Evolutionary conservation across 2,113 vertebrate genomes (phyloP).

Genomic region (Rynchops niger): DNA sequence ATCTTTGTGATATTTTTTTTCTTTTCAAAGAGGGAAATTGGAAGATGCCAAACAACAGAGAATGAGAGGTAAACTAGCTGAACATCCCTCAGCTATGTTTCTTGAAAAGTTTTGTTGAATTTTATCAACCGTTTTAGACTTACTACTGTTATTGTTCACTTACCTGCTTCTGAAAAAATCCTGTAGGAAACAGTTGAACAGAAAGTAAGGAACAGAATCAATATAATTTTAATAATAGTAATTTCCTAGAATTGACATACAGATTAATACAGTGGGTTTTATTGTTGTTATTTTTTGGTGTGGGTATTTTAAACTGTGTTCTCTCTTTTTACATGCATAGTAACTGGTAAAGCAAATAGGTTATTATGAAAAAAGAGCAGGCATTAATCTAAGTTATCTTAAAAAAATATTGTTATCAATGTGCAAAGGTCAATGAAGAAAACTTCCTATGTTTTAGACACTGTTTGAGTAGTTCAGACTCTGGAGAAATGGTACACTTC

Average conservation of each 20-base stretch:
- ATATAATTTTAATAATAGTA: not conserved
- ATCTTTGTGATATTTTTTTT: not conserved
- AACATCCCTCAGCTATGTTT: not conserved
- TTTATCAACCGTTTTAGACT: not conserved
- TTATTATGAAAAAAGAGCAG: not conserved
- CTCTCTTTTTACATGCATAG: not conserved
- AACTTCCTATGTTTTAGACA: not conserved
- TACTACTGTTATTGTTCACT: not conserved
- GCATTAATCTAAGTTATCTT: not conserved
- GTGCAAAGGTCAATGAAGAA: not conserved
- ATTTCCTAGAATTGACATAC: not conserved
- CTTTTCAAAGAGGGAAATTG: not conserved
- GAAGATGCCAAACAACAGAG: not conserved
- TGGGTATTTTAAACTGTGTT: not conserved
- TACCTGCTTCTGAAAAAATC: not conserved
- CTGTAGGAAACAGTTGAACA: fast-evolving
- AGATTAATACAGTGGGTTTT: not conserved
- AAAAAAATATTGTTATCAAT: not conserved
- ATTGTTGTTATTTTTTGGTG: not conserved
- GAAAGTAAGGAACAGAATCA: not conserved
- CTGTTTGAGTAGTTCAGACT: not conserved
- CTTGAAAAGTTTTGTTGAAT: not conserved
- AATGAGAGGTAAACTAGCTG: not conserved
- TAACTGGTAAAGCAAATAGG: not conserved
- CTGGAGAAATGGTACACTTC: not conserved